Evolutionary conservation across 2,113 vertebrate species (phyloP).

Genomic region (Hydropotes inermis): DNA sequence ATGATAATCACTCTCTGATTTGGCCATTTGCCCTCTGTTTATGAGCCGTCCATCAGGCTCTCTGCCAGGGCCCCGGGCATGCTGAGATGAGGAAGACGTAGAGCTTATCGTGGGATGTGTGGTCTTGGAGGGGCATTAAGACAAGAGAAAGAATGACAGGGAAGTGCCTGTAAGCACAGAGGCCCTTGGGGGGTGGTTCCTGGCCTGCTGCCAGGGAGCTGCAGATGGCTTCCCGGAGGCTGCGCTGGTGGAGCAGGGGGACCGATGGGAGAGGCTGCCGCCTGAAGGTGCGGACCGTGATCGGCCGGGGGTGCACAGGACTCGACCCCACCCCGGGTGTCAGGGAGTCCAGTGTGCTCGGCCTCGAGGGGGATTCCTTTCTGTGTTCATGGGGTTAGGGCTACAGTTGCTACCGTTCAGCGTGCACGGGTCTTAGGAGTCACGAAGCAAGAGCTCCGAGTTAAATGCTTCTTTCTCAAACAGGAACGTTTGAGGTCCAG

Average conservation of each 20-base stretch:
- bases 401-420: rapidly evolving
- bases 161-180: background rate
- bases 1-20: too few species aligned
- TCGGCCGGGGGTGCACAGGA: rapidly evolving
- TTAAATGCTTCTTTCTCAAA: background rate
- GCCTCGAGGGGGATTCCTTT: background rate
- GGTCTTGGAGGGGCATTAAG: background rate
- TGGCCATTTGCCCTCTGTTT: rapidly evolving
- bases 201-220: background rate
- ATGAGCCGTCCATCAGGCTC: background rate
- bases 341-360: background rate
- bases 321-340: rapidly evolving
- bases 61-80: background rate
- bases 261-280: rapidly evolving
- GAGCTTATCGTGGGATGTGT: too few species aligned
- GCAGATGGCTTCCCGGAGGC: too few species aligned
- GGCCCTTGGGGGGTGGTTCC: background rate
- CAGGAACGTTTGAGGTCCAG: background rate
- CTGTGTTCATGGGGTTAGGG: background rate
- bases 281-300: rapidly evolving
- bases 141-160: background rate
- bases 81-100: background rate
- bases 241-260: rapidly evolving
- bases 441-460: rapidly evolving
- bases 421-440: rapidly evolving